Conservation (phyloP, 1,140 invertebrate genomes). For the Alviniconcha marisindica region DNA sequence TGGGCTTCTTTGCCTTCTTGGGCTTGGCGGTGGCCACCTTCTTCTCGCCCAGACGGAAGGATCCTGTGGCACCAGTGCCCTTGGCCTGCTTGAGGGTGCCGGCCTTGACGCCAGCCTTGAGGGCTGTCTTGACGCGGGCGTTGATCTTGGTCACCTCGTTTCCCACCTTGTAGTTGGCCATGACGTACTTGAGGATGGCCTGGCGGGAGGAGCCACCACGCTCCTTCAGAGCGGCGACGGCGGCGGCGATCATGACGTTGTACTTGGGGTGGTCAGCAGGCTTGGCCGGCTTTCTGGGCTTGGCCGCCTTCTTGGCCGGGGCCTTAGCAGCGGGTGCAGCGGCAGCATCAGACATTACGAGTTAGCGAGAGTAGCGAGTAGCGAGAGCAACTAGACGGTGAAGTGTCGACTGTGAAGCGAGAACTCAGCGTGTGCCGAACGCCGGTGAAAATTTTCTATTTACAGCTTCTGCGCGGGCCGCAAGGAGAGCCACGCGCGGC, state of each 20-base stretch:
- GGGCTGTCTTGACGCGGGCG: slow-evolving; percentile 62
- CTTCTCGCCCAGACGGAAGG: slow-evolving; percentile 68
- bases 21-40: slow-evolving; percentile 36
- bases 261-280: slow-evolving; percentile 61
- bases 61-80: slow-evolving; percentile 73
- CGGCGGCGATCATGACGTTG: slow-evolving; percentile 60
- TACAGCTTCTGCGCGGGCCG: neutral
- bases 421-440: neutral
- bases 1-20: slow-evolving; percentile 46
- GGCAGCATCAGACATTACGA: slow-evolving; percentile 42
- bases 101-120: slow-evolving; percentile 63
- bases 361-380: neutral
- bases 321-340: slow-evolving; percentile 41
- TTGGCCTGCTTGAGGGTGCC: slow-evolving; percentile 69
- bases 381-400: no score
- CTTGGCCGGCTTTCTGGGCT: slow-evolving; percentile 61
- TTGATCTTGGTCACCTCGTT: slow-evolving; percentile 62
- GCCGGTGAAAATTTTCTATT: neutral
- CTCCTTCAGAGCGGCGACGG: slow-evolving; percentile 63
- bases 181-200: slow-evolving; percentile 73
- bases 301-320: slow-evolving; percentile 55
- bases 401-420: neutral
- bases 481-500: slow-evolving; percentile 16
- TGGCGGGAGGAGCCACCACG: slow-evolving; percentile 67
- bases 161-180: slow-evolving; percentile 73